Percentiles rank a stretch among this genome's conserved stretches.
phyloP scores from a whole-genome alignment of 2,113 vertebrate genomes.

The Ophthalmolycus amberensis region DNA sequence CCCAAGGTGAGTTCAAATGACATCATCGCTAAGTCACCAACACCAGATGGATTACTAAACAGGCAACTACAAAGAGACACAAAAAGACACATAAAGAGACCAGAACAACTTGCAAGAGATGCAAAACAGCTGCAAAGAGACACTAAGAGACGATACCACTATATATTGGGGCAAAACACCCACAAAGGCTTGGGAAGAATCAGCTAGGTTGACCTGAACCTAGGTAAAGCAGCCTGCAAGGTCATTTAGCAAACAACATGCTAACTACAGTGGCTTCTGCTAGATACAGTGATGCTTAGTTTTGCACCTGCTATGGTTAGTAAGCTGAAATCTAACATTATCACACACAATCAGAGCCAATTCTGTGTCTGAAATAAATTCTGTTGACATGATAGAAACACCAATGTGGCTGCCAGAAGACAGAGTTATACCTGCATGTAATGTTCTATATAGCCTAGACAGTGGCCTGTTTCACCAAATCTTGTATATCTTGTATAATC shows the following conservation, averaged over 20 bases:
- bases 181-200: neutral
- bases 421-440: neutral
- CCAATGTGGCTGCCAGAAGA: neutral
- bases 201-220: neutral
- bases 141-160: too few species aligned
- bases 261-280: neutral
- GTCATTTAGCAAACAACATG: neutral
- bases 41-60: neutral
- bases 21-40: neutral
- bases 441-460: neutral
- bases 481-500: neutral
- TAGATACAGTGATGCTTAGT: neutral
- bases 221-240: neutral
- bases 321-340: neutral
- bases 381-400: neutral
- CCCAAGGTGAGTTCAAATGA: conserved; percentile 87
- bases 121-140: neutral
- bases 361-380: too few species aligned
- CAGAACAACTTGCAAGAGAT: neutral
- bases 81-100: too few species aligned
- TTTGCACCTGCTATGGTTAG: neutral
- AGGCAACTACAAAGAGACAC: neutral
- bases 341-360: neutral
- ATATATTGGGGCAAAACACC: too few species aligned
- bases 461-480: neutral